phyloP scores from a whole-genome alignment of 2,888 invertebrate genomes.

The Ariolimax columbianus region DNA sequence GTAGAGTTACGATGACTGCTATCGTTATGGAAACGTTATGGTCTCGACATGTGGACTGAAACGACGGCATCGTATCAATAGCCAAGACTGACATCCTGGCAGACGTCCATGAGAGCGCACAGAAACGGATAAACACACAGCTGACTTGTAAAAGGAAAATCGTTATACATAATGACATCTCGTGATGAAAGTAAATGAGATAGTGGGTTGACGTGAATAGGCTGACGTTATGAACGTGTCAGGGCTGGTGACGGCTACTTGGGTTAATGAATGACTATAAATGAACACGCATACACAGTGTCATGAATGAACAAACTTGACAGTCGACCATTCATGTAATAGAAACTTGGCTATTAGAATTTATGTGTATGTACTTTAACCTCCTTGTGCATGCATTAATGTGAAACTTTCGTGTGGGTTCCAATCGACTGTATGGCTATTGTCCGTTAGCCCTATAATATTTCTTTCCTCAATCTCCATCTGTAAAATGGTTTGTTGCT shows the following conservation, averaged over 20 bases:
- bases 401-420: too few relatives aligned
- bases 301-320: too few relatives aligned
- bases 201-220: background rate
- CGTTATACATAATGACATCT: background rate
- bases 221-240: background rate
- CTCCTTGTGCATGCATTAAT: too few relatives aligned
- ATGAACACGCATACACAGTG: too few relatives aligned
- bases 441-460: too few relatives aligned
- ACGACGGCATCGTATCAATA: background rate
- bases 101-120: background rate
- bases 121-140: background rate
- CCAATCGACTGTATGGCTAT: too few relatives aligned
- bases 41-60: background rate
- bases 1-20: background rate
- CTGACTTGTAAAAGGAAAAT: background rate
- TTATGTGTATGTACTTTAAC: background rate
- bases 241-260: background rate
- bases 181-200: background rate
- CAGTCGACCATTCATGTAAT: too few relatives aligned
- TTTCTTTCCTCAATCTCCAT: too few relatives aligned
- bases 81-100: background rate
- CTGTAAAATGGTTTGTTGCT: too few relatives aligned
- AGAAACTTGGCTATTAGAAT: too few relatives aligned
- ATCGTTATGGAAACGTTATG: slow-evolving; percentile 1
- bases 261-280: background rate